phyloP scores from a whole-genome alignment of 2,797 vertebrate genomes.

The Darevskia mixta region DNA sequence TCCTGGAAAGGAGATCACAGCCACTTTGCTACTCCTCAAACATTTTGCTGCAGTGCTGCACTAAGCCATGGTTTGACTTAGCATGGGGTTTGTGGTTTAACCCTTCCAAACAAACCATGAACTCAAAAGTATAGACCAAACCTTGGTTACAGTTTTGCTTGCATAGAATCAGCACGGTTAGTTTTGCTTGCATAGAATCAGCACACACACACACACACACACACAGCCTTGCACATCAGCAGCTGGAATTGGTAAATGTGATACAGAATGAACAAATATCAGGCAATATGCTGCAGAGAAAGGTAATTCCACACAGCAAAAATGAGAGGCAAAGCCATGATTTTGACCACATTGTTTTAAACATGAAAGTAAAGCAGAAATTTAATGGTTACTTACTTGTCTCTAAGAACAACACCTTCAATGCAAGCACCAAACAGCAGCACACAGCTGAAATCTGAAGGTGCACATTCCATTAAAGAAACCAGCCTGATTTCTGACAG shows the following conservation, averaged over 20 bases:
- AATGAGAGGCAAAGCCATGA: neutral
- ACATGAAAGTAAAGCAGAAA: neutral
- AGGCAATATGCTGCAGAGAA: too few species aligned
- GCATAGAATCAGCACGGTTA: neutral
- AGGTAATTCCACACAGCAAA: neutral
- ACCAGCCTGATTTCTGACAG: constrained; percentile 6
- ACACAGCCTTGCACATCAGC: too few species aligned
- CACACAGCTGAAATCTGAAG: constrained; percentile 93
- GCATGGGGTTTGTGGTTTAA: too few species aligned
- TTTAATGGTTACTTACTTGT: constrained; percentile 87
- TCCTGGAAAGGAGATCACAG: too few species aligned
- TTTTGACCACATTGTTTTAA: neutral
- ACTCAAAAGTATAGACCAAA: too few species aligned
- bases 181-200: neutral
- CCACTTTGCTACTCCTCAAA: too few species aligned
- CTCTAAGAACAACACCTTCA: constrained; percentile 94
- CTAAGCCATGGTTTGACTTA: too few species aligned
- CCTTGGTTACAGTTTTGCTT: neutral
- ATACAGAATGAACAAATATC: too few species aligned
- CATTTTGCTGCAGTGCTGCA: too few species aligned
- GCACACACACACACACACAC: neutral
- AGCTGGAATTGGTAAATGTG: neutral
- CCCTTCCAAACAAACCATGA: too few species aligned
- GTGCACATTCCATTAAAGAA: constrained; percentile 60
- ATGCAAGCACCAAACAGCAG: constrained; percentile 96